Conservation (phyloP, 2,113 vertebrate species). For the Thomomys bottae region DNA sequence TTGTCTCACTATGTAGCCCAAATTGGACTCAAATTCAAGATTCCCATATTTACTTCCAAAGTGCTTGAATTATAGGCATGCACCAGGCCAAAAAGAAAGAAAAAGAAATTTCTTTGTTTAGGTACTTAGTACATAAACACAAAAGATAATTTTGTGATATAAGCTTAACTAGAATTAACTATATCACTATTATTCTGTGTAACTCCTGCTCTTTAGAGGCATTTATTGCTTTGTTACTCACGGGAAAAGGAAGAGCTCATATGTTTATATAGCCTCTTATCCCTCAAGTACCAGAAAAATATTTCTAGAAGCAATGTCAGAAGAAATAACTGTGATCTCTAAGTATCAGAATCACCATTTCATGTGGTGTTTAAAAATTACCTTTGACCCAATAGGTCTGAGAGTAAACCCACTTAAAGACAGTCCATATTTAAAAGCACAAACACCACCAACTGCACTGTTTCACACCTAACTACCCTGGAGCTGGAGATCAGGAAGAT, state of each 20-base stretch:
- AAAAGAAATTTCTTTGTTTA: conserved; percentile 13
- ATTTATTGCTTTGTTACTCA: conserved; percentile 9
- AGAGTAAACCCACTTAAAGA: background rate
- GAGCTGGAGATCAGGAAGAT: too few species aligned
- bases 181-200: background rate
- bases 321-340: conserved; percentile 1
- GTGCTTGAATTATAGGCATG: too few species aligned
- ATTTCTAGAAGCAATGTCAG: background rate
- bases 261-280: conserved; percentile 15
- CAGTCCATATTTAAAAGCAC: background rate
- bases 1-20: too few species aligned
- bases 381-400: background rate
- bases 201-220: background rate
- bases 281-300: background rate
- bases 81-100: too few species aligned
- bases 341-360: background rate
- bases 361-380: background rate
- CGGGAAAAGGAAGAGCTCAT: background rate
- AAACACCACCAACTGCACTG: background rate
- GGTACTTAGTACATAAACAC: conserved; percentile 24
- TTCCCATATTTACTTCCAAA: too few species aligned
- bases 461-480: too few species aligned
- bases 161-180: conserved; percentile 22
- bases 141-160: conserved; percentile 41
- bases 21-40: too few species aligned